Conservation (phyloP, 1,140 invertebrate species). For the Solenopsis fugax region DNA sequence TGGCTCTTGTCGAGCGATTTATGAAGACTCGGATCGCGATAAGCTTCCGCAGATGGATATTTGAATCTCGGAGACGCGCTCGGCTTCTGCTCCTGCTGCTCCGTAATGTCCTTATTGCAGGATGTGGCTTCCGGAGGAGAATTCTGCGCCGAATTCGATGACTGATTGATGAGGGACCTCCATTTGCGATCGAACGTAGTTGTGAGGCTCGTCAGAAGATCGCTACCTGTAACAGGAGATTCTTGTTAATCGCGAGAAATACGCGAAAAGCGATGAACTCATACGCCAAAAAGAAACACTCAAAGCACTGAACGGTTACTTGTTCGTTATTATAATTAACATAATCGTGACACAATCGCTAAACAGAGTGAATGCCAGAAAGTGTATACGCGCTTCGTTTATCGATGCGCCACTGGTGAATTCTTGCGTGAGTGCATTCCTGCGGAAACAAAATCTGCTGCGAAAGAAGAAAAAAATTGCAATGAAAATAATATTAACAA, state of each 20-base stretch:
- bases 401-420: constrained; percentile 39
- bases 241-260: not conserved
- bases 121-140: constrained; percentile 69
- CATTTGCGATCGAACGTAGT: constrained; percentile 92
- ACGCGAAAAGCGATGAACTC: constrained; percentile 23
- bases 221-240: constrained; percentile 87
- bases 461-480: constrained; percentile 15
- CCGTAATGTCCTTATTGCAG: constrained; percentile 60
- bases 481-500: constrained; percentile 20
- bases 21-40: constrained; percentile 85
- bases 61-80: constrained; percentile 22
- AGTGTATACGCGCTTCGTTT: constrained; percentile 7
- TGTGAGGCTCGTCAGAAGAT: constrained; percentile 90
- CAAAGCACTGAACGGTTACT: constrained; percentile 68
- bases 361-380: constrained; percentile 26
- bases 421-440: constrained; percentile 37
- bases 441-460: constrained; percentile 35
- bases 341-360: constrained; percentile 34
- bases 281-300: constrained; percentile 60
- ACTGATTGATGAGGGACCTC: constrained; percentile 87
- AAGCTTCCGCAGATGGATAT: constrained; percentile 74
- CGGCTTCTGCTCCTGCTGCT: constrained; percentile 56
- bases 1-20: constrained; percentile 80
- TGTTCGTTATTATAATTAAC: constrained; percentile 29
- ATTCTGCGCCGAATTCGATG: constrained; percentile 78